These are phyloP conservation scores for Drepana falcataria DNA, from an alignment of 2,888 invertebrate species.

Conservation along the genomic window DNA sequence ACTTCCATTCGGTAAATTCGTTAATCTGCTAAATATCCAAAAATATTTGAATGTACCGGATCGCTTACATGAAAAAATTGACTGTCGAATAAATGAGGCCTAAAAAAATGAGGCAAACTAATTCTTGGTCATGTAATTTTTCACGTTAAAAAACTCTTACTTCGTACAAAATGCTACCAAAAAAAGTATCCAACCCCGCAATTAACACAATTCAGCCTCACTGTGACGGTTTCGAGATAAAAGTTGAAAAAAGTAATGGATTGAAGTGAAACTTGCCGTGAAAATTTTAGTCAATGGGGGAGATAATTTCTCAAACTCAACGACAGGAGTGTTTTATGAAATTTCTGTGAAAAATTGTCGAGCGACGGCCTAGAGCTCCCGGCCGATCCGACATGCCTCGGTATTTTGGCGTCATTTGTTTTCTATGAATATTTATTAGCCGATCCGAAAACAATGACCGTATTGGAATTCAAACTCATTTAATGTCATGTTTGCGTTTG, in stretches of 20 bases:
- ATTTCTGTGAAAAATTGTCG: conserved; percentile 63
- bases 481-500: conserved; percentile 42
- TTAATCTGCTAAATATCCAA: not conserved
- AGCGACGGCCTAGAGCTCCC: conserved; percentile 36
- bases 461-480: conserved; percentile 44
- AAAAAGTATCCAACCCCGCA: conserved; percentile 54
- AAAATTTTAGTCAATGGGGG: conserved; percentile 73
- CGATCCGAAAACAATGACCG: conserved; percentile 58
- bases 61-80: not conserved
- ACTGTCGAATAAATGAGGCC: conserved; percentile 17
- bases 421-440: conserved; percentile 69
- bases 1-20: conserved; percentile 1
- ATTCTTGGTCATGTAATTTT: conserved; percentile 27
- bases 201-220: conserved; percentile 68
- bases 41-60: not conserved
- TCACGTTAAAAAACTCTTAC: conserved; percentile 34
- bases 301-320: conserved; percentile 67
- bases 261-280: conserved; percentile 74
- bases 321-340: conserved; percentile 62
- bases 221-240: conserved; percentile 60
- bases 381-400: conserved; percentile 42
- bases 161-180: conserved; percentile 41
- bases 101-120: conserved; percentile 22
- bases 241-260: conserved; percentile 68
- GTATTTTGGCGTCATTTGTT: conserved; percentile 63